These are phyloP conservation scores for Silurus meridionalis DNA, from an alignment of 2,113 vertebrate species.

Conservation along the genomic window DNA sequence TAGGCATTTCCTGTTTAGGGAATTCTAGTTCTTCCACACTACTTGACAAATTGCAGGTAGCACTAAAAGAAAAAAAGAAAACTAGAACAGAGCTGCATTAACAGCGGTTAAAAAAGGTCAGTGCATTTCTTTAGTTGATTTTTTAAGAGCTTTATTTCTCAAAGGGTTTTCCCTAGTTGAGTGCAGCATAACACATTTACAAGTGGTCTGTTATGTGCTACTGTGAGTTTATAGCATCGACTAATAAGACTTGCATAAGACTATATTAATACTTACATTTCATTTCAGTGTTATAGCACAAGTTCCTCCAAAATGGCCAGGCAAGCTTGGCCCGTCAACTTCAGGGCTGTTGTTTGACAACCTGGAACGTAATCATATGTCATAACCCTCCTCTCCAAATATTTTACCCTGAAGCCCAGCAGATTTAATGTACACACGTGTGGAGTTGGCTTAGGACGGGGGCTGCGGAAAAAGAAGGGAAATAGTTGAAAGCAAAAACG, in stretches of 20 bases:
- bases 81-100: neutral
- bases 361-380: constrained; percentile 15
- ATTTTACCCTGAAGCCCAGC: neutral
- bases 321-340: neutral
- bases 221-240: constrained; percentile 1
- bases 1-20: constrained; percentile 3
- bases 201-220: neutral
- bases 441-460: constrained; percentile 8
- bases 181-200: neutral
- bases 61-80: neutral
- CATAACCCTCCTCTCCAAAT: constrained; percentile 6
- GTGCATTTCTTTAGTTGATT: neutral
- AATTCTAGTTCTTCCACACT: neutral
- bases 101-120: neutral
- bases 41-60: constrained; percentile 13
- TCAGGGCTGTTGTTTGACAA: constrained; percentile 6
- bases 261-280: neutral
- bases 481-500: constrained; percentile 21
- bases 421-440: constrained; percentile 28
- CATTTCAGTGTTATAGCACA: constrained; percentile 2
- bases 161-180: neutral
- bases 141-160: neutral
- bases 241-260: constrained; percentile 7
- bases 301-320: neutral
- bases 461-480: constrained; percentile 1